A percentile compares a stretch with the other conserved stretches of the same genome.
Evolutionary conservation across 2,797 vertebrate genomes (phyloP).

Genomic region (Phaenicophaeus curvirostris): DNA sequence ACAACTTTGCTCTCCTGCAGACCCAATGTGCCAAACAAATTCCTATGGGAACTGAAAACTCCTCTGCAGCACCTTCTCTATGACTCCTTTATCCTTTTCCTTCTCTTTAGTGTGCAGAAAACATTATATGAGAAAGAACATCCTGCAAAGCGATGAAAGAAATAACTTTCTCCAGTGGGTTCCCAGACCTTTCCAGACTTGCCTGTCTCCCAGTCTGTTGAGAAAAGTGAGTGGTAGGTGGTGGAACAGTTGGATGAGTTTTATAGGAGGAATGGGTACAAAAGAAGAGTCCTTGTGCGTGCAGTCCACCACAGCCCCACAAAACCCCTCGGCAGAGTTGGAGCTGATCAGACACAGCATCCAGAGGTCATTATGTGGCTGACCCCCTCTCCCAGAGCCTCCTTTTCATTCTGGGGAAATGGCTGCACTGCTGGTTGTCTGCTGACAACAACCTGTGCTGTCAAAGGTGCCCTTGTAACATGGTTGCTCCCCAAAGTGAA

Average conservation of each 20-base stretch:
- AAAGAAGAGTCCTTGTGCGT: background rate
- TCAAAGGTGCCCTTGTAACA: background rate
- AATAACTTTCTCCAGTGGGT: background rate
- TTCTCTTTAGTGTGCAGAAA: background rate
- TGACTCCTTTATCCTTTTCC: background rate
- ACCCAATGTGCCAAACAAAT: background rate
- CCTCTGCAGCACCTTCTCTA: background rate
- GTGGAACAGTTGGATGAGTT: background rate
- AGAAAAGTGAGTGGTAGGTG: background rate
- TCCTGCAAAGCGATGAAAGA: background rate
- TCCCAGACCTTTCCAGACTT: background rate
- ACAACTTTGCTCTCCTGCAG: background rate
- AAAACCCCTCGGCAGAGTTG: background rate
- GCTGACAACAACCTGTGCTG: background rate
- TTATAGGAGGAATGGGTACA: background rate
- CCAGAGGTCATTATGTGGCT: background rate
- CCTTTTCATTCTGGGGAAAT: background rate
- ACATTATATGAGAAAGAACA: background rate
- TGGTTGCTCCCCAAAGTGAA: background rate
- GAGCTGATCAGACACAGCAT: background rate
- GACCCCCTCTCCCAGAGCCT: background rate
- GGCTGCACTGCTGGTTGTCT: background rate
- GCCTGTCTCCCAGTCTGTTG: background rate
- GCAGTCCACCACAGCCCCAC: background rate
- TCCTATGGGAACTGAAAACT: background rate